Evolutionary conservation across 37 sponge, comb jelly and placozoan species (phyloP), one percentile per base, ranked within the genome.

Genomic region (Halichondria panicea): DNA sequence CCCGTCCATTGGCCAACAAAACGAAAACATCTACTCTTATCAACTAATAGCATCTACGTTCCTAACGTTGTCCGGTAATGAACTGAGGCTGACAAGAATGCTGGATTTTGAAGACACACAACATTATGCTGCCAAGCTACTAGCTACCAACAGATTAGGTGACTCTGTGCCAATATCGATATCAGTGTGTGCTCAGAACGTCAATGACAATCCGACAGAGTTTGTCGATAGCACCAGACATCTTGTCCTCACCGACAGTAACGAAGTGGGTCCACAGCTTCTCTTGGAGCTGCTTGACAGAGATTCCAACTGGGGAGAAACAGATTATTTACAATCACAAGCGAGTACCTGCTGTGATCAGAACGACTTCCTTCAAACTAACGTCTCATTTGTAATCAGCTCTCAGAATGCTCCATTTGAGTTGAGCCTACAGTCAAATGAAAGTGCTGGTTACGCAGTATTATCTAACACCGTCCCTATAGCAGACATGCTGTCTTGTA

Each of bases 191-290:
- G 81, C 77, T 19, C 45, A 33, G 44, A 90, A 90, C 35, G 22
- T 76, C 19, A 84, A 90, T 70, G 91, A 90, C 37, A 81, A 81
- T 40, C 91, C 86, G 35, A 79, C 86, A 31, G n/a, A 60, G 3
- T 84, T 90, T 70, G 58, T 32, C 15, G 36, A 48, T 24, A 55
- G 53, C 27, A 32, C 70, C 7, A 46, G 69, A 15, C 12, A 38
- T 50, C 30, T 84, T 34, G 24, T 36, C 4, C 50, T 83, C 12
- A 72, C 71, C 1, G 76, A 78, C 36, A 32, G 48, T 50, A 70
- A 28, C 45, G 43, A 38, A 1, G 63, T 68, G 13, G 82, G 71
- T 11, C 38, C 71, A 39, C 74, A 74, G 42, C 41, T 75, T 5
- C 19, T 58, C 42, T 1, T 87, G 50, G 50, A 22, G 24, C 45